Conservation (phyloP, 2,797 vertebrate species). For the Erethizon dorsatum region DNA sequence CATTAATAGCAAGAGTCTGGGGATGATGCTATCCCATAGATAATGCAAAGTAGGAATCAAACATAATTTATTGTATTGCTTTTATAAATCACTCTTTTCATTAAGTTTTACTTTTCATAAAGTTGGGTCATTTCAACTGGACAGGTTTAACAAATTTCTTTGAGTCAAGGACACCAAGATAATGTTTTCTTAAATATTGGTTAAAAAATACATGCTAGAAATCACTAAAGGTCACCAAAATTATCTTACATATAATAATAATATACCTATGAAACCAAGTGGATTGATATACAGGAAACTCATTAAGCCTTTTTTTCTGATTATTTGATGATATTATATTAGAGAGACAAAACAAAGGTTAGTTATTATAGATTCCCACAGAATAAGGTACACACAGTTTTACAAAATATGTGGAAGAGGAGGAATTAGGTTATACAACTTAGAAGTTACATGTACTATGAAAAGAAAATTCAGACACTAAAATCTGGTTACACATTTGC, state of each 20-base stretch:
- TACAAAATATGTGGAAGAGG: neutral
- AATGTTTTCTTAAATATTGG: conserved; percentile 5
- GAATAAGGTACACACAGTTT: neutral
- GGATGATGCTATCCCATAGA: neutral
- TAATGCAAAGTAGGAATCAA: neutral
- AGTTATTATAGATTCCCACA: neutral
- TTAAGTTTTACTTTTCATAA: neutral
- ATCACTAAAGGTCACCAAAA: neutral
- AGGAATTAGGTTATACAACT: neutral
- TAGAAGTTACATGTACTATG: neutral
- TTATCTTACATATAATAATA: neutral
- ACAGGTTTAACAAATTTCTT: neutral
- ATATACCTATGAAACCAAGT: neutral
- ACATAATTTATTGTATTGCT: neutral
- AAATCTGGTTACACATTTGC: neutral
- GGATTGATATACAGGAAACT: neutral
- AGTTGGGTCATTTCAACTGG: neutral
- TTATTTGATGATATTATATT: neutral
- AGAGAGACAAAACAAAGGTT: neutral
- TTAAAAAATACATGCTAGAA: neutral
- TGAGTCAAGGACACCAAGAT: neutral
- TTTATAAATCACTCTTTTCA: conserved; percentile 19
- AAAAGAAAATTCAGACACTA: neutral
- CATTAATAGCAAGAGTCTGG: conserved; percentile 4
- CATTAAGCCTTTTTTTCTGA: neutral